Percentiles rank a stretch among this genome's conserved stretches.
phyloP scores from a whole-genome alignment of 1,140 invertebrate species.

The Caenorhabditis brenneri region DNA sequence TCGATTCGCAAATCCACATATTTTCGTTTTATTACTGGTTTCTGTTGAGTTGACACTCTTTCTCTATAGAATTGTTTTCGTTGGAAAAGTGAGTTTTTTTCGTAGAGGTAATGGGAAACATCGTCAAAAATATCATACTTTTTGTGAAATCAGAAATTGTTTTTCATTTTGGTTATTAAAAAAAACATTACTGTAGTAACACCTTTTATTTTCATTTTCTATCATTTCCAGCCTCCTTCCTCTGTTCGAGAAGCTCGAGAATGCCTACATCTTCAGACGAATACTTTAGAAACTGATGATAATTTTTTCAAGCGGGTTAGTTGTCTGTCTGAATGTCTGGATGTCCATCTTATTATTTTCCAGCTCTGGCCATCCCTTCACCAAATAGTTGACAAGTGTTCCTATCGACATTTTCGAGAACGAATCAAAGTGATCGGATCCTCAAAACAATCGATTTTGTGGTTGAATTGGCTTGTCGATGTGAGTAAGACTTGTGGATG shows the following conservation, averaged over 20 bases:
- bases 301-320: not conserved
- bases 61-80: not conserved
- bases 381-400: slow-evolving; percentile 5
- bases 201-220: too few relatives aligned
- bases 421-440: slow-evolving; percentile 1
- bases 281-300: not conserved
- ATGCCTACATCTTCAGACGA: not conserved
- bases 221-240: not conserved
- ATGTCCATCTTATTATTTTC: not conserved
- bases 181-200: not conserved
- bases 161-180: not conserved
- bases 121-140: too few relatives aligned
- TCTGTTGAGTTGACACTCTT: not conserved
- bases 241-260: slow-evolving; percentile 3
- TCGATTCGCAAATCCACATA: slow-evolving; percentile 11
- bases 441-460: not conserved
- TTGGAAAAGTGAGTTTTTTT: not conserved
- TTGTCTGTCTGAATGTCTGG: not conserved
- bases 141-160: not conserved
- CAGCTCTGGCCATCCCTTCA: slow-evolving; percentile 15
- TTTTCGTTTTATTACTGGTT: not conserved
- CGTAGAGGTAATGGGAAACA: too few relatives aligned
- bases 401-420: slow-evolving; percentile 21
- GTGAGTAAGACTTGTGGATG: too few relatives aligned
- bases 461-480: slow-evolving; percentile 15